Percentiles rank a stretch among this genome's conserved stretches.
These are phyloP conservation scores for Apotomis betuletana DNA, from an alignment of 2,888 invertebrate genomes.

Conservation along the genomic window DNA sequence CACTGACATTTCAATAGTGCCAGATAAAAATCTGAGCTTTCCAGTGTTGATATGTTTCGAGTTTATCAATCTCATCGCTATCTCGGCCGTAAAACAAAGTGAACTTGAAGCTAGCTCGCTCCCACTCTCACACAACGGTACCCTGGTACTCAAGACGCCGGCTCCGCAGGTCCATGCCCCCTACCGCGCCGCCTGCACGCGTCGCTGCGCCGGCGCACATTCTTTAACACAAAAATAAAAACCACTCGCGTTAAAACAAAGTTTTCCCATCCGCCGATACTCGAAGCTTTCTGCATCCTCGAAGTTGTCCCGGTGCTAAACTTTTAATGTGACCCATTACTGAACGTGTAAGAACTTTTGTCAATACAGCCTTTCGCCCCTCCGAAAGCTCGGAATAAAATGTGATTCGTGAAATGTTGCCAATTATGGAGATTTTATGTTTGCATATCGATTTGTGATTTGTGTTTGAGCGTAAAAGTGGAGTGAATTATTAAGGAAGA, in stretches of 20 bases:
- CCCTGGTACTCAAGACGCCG: constrained; percentile 56
- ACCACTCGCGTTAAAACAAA: constrained; percentile 20
- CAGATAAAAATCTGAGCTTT: constrained; percentile 31
- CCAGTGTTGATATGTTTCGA: constrained; percentile 22
- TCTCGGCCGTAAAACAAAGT: constrained; percentile 30
- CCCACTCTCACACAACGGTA: constrained; percentile 78
- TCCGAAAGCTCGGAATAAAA: constrained; percentile 58
- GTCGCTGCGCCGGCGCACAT: constrained; percentile 58
- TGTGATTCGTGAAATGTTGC: constrained; percentile 73
- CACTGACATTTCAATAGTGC: constrained; percentile 20
- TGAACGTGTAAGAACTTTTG: constrained; percentile 57
- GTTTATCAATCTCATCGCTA: constrained; percentile 37
- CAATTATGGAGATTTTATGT: constrained; percentile 67
- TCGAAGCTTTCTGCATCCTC: neutral
- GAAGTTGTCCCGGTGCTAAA: constrained; percentile 39
- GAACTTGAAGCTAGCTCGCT: constrained; percentile 56
- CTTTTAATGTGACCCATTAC: constrained; percentile 57
- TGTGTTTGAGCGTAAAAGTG: constrained; percentile 63
- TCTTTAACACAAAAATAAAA: constrained; percentile 43
- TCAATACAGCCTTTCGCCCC: constrained; percentile 59
- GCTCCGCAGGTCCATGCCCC: constrained; percentile 79
- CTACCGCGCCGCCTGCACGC: constrained; percentile 56
- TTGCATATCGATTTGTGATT: constrained; percentile 65
- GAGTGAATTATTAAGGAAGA: constrained; percentile 57
- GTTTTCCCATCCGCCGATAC: constrained; percentile 1